Evolutionary conservation across 2,113 vertebrate genomes (phyloP).

Genomic region (Willisornis vidua): DNA sequence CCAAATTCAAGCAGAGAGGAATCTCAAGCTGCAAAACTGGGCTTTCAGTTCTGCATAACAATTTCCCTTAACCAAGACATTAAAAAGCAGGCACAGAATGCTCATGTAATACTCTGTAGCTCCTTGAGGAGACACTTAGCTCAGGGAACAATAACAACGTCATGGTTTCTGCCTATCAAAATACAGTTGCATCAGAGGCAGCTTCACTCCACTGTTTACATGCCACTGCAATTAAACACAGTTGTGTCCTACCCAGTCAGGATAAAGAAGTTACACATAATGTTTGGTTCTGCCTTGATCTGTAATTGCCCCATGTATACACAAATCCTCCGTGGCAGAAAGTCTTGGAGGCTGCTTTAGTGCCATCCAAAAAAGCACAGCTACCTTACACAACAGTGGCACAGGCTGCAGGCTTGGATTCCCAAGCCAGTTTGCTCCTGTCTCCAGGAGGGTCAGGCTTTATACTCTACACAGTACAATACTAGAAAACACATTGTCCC

Average conservation of each 20-base stretch:
- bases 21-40: background rate
- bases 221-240: constrained; percentile 17
- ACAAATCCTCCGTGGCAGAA: background rate
- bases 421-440: background rate
- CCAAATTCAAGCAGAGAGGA: background rate
- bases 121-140: constrained; percentile 21
- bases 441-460: background rate
- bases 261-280: background rate
- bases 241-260: background rate
- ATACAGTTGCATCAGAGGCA: constrained; percentile 31
- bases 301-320: background rate
- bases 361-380: background rate
- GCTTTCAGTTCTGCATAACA: background rate
- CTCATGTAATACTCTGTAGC: background rate
- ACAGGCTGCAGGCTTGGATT: background rate
- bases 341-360: background rate
- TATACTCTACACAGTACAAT: background rate
- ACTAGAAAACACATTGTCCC: background rate
- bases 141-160: background rate
- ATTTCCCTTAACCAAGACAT: background rate
- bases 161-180: constrained; percentile 44
- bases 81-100: background rate
- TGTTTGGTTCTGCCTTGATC: background rate
- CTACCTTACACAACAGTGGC: background rate
- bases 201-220: constrained; percentile 30